Base-by-base conservation (phyloP, 2,797 vertebrate genomes). In the Ispidina picta region DNA sequence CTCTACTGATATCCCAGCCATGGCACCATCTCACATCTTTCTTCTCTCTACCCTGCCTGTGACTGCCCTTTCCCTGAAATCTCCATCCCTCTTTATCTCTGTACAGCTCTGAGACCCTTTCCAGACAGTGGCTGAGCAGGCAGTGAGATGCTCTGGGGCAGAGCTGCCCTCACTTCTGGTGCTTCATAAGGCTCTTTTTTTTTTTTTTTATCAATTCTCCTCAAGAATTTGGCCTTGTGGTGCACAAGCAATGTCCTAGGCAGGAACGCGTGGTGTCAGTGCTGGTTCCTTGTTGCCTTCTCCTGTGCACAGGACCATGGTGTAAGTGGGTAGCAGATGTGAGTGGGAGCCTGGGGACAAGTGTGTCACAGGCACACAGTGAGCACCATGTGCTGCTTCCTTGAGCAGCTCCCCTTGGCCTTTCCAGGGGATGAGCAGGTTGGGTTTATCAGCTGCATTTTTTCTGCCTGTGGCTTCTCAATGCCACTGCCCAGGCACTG, bases 251-350 rank as follows among this genome's bases (percentile, higher is more conserved):
- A 18, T 12, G 17, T n/a, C 12, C 25, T 20, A 14, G 25, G 52
- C 10, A 46, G 31, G 37, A 23, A 9, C 0, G 1, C 0, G 1
- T 19, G 28, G 23, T 18, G 37, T 17, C 25, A 14, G 52, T 0
- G 1, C 44, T 26, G 31, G 16, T 12, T 59, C 6, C 65, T 77
- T 0, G 0, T 39, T 59, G 65, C 65, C 46, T 71, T 26, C 70
- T 75, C 43, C 51, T 17, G 28, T 13, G 2, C 0, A 6, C 43
- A 21, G 49, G 15, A 62, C 41, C n/a, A 41, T 28, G 26, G 37
- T 4, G 1, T 26, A 15, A 25, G 28, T 1, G 2, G 74, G 16
- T 8, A 29, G 46, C 39, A 46, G 44, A 17, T 2, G 6, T 2
- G 2, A 10, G 8, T 8, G 19, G 39, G 10, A 39, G 39, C 19